phyloP scores from a whole-genome alignment of 1,140 invertebrate species.

The Ooceraea biroi region DNA sequence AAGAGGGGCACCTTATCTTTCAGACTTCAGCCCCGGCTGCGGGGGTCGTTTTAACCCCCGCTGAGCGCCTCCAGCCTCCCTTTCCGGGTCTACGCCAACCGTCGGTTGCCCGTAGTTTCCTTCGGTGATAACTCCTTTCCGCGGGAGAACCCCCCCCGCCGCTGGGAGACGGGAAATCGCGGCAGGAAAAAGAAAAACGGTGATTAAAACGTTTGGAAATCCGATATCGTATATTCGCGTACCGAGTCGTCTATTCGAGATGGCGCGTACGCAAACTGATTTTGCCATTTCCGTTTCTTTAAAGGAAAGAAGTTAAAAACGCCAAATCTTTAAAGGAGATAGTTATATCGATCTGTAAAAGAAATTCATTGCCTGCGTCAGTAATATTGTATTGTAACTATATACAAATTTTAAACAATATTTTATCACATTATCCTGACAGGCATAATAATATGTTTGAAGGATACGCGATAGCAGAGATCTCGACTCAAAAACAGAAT shows the following conservation, averaged over 20 bases:
- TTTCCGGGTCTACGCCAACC: constrained; percentile 74
- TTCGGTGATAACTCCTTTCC: constrained; percentile 83
- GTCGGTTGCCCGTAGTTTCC: constrained; percentile 78
- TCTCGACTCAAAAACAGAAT: too few relatives aligned
- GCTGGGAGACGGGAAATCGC: constrained; percentile 26
- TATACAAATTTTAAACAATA: too few relatives aligned
- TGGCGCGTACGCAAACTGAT: constrained; percentile 25
- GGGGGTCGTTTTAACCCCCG: constrained; percentile 81
- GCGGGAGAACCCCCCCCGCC: constrained; percentile 60
- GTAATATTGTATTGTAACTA: too few relatives aligned
- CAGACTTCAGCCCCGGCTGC: constrained; percentile 83
- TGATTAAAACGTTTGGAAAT: constrained; percentile 78
- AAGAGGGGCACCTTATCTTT: constrained; percentile 86
- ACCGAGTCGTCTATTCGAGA: constrained; percentile 29
- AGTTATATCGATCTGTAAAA: neutral
- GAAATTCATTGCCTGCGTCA: neutral
- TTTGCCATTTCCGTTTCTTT: constrained; percentile 38
- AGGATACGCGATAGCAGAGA: too few relatives aligned
- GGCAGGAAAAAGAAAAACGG: constrained; percentile 67
- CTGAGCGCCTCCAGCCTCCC: constrained; percentile 72
- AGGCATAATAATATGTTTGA: too few relatives aligned
- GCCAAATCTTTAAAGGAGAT: constrained; percentile 33
- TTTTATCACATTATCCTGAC: too few relatives aligned
- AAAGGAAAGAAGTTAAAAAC: neutral
- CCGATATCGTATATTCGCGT: constrained; percentile 63